Percentiles rank a stretch among this genome's conserved stretches.
These are phyloP conservation scores for Biston stratarius DNA, from an alignment of 2,888 invertebrate genomes.

Conservation along the genomic window DNA sequence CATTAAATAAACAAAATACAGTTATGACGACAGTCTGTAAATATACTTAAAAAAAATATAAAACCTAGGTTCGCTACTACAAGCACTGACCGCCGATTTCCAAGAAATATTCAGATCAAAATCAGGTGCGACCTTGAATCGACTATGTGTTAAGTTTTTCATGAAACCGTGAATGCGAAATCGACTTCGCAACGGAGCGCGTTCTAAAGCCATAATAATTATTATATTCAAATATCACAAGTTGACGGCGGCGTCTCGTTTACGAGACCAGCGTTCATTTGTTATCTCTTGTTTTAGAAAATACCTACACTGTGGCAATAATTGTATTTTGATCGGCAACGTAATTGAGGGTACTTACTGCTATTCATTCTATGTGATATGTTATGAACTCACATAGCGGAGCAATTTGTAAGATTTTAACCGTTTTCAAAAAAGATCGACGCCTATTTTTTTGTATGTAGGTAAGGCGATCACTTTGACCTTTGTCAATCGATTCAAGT, in stretches of 20 bases:
- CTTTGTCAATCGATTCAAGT: too few species aligned
- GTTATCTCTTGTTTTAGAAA: slow-evolving; percentile 20
- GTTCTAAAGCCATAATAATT: slow-evolving; percentile 28
- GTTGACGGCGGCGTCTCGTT: slow-evolving; percentile 6
- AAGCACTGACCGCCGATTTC: slow-evolving; percentile 12
- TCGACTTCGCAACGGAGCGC: slow-evolving; percentile 26
- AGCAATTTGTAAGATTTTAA: neutral
- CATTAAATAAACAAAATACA: too few species aligned
- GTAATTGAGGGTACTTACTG: slow-evolving; percentile 4
- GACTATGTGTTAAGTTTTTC: slow-evolving; percentile 36
- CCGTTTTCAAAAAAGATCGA: neutral
- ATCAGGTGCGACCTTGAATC: slow-evolving; percentile 24
- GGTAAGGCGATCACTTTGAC: too few species aligned
- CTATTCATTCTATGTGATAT: slow-evolving; percentile 5
- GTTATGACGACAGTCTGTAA: too few species aligned
- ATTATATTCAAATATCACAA: slow-evolving; percentile 24
- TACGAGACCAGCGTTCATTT: neutral
- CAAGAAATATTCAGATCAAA: slow-evolving; percentile 18
- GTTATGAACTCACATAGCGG: neutral
- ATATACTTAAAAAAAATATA: neutral
- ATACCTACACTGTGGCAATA: slow-evolving; percentile 11
- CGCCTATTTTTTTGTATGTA: too few species aligned
- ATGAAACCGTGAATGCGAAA: slow-evolving; percentile 30
- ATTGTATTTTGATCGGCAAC: slow-evolving; percentile 18
- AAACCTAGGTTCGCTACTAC: neutral